phyloP scores from a whole-genome alignment of 2,888 invertebrate species.

The Drosophila stalkeri region DNA sequence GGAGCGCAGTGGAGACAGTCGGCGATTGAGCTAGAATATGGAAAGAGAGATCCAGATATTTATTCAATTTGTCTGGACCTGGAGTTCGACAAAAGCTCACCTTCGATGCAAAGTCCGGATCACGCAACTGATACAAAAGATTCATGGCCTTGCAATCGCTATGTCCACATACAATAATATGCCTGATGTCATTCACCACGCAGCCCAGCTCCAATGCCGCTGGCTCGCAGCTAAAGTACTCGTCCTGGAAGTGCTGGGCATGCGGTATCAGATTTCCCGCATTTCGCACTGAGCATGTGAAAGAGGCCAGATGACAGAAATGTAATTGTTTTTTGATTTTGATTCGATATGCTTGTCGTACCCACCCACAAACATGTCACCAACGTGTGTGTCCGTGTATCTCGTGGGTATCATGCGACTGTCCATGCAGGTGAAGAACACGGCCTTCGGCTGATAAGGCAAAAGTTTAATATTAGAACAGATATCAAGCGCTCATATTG shows the following conservation, averaged over 20 bases:
- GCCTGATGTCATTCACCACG: conserved; percentile 94
- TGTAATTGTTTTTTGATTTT: conserved; percentile 9
- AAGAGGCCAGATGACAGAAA: conserved; percentile 34
- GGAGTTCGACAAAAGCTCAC: conserved; percentile 83
- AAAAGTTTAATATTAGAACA: conserved; percentile 45
- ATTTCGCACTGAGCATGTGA: conserved; percentile 92
- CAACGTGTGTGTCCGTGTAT: conserved; percentile 97
- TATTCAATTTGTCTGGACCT: background rate
- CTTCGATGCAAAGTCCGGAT: conserved; percentile 90
- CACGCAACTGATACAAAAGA: conserved; percentile 92
- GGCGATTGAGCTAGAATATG: conserved; percentile 88
- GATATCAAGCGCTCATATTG: conserved; percentile 17
- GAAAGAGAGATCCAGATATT: background rate
- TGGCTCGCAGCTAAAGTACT: conserved; percentile 96
- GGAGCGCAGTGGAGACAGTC: conserved; percentile 94
- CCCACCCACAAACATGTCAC: conserved; percentile 98
- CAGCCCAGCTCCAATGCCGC: conserved; percentile 98
- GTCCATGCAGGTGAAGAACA: conserved; percentile 99
- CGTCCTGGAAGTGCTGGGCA: conserved; percentile 93
- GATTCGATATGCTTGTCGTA: conserved; percentile 43
- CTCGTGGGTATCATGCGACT: conserved; percentile 98
- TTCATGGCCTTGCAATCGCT: conserved; percentile 99
- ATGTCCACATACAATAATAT: conserved; percentile 98
- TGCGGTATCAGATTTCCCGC: conserved; percentile 98
- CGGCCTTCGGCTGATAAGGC: conserved; percentile 94